Percentiles rank a stretch among this genome's conserved stretches.
Evolutionary conservation across 2,888 invertebrate species (phyloP).

Genomic region (Cyclophora albipunctata): DNA sequence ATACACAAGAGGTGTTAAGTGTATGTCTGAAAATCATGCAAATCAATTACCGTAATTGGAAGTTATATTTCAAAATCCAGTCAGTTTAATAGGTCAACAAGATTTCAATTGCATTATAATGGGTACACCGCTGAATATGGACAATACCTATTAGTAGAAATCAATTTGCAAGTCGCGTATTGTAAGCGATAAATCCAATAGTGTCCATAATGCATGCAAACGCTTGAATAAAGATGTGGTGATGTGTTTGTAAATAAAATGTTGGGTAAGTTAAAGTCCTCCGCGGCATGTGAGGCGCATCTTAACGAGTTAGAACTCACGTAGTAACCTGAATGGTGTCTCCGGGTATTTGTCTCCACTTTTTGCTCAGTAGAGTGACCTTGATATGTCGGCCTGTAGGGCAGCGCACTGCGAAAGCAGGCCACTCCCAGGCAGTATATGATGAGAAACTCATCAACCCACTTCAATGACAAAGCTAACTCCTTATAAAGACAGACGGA

Average conservation of each 20-base stretch:
- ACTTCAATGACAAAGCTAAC: constrained; percentile 25
- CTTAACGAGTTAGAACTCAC: constrained; percentile 19
- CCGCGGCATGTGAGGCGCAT: constrained; percentile 19
- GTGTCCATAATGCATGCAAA: constrained; percentile 4
- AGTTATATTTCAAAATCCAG: constrained; percentile 9
- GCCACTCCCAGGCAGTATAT: constrained; percentile 48
- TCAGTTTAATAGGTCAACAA: background rate
- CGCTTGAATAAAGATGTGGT: constrained; percentile 7
- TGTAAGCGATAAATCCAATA: constrained; percentile 8
- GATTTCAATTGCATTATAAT: constrained; percentile 5
- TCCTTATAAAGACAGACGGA: constrained; percentile 22
- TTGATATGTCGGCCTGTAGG: constrained; percentile 53
- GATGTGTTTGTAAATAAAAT: constrained; percentile 12
- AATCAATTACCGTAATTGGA: no score
- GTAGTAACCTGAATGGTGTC: constrained; percentile 51
- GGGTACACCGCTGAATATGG: background rate
- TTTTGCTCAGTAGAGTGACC: constrained; percentile 49
- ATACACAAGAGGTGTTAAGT: background rate
- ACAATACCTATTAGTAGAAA: background rate
- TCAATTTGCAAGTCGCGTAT: background rate
- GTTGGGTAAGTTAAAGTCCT: constrained; percentile 17
- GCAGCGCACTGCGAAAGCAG: constrained; percentile 56
- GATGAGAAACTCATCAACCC: constrained; percentile 49
- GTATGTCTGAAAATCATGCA: no score
- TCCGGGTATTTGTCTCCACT: constrained; percentile 47